Base-by-base conservation (phyloP, 2,113 vertebrate genomes). In the Vimba vimba region DNA sequence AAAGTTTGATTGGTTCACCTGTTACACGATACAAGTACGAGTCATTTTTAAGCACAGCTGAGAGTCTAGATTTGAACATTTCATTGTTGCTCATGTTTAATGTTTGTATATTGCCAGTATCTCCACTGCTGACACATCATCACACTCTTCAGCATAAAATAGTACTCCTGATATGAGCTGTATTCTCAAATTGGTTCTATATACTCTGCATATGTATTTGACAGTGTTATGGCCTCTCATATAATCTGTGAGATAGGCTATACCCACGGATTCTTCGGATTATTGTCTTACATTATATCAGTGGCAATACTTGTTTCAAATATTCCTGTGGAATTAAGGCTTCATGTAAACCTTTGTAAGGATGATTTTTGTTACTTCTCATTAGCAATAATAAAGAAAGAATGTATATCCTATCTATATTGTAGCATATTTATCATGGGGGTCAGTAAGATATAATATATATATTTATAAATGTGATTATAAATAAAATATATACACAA, bases 281-380 rank as follows among this genome's bases (percentile, higher is more conserved):
- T 11, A 86, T 68, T 79, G 30, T 69, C n/a, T 25, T 80, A 47
- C 27, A 87, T 25, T 85, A 60, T 80, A 83, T 71, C 82, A 85
- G 71, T 74, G 84, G 89, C 84, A 86, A 84, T 78, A 55, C 64
- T 74, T 50, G 27, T 23, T 80, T 90, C 71, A 71, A 76, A 87
- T 87, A 90, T 90, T 90, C 89, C 89, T 87, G 87, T 90, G 89
- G 89, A 90, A 90, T 90, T 87, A 55, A 71, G 52, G 87, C 87
- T 88, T 36, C 80, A 59, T 85, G 87, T 90, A 90, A 90, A 86
- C 89, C 89, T 90, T 90, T 85, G 89, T 90, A 90, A 90, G 89
- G 89, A 79, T 78, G 73, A 87, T 62, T 30, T 75, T 88, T 82
- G 59, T 83, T 83, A 74, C 77, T 79, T 85, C 64, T 83, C 59